These are phyloP conservation scores for Hesperia comma DNA, from an alignment of 2,888 invertebrate species.

Conservation along the genomic window DNA sequence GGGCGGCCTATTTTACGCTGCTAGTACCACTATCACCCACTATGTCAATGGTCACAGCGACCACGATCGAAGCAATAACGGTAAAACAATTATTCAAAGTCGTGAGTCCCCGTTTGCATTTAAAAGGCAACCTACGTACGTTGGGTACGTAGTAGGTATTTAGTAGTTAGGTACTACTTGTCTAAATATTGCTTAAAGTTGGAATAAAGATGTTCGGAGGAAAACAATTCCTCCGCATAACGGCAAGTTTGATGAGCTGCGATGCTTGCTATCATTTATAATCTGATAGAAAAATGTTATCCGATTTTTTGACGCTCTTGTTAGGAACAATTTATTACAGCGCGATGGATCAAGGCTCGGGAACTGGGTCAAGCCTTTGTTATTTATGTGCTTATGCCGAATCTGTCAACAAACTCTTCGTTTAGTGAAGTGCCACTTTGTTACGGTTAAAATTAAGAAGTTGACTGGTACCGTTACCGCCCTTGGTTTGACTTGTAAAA, in stretches of 20 bases:
- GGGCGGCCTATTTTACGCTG: too few species aligned
- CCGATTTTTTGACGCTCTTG: constrained; percentile 30
- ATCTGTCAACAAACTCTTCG: constrained; percentile 30
- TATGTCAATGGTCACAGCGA: too few species aligned
- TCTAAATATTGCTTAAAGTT: neutral
- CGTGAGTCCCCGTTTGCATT: too few species aligned
- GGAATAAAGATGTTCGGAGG: neutral
- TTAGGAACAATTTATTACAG: constrained; percentile 33
- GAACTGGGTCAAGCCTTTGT: constrained; percentile 33
- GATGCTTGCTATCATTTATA: constrained; percentile 24
- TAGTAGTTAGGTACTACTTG: too few species aligned
- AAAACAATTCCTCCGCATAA: neutral
- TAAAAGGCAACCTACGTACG: too few species aligned
- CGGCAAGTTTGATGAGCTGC: constrained; percentile 8
- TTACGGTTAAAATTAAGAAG: constrained; percentile 14
- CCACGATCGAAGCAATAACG: too few species aligned
- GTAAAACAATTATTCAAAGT: too few species aligned
- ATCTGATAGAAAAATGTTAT: constrained; percentile 33
- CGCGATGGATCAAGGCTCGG: constrained; percentile 23
- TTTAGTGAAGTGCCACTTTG: constrained; percentile 15
- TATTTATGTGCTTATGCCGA: constrained; percentile 35
- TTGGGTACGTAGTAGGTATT: too few species aligned
- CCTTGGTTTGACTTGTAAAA: too few species aligned
- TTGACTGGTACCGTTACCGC: neutral
- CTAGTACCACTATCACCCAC: too few species aligned